Evolutionary conservation across 2,113 vertebrate species (phyloP).

Genomic region (Hemiprocne comata): DNA sequence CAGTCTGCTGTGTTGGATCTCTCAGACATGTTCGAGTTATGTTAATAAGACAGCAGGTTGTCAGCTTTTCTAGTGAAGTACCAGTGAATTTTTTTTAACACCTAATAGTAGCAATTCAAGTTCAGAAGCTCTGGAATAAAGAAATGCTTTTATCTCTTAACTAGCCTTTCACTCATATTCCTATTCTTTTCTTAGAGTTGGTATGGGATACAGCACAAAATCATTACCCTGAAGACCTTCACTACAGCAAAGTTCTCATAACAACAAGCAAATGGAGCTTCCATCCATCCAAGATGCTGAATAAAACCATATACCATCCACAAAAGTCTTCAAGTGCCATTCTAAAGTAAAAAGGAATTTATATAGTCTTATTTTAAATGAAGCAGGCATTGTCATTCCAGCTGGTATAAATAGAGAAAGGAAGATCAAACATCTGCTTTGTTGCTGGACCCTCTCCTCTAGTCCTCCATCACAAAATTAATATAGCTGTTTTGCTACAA

Average conservation of each 20-base stretch:
- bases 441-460: background rate
- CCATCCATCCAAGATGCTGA: background rate
- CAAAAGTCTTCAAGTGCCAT: background rate
- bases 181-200: background rate
- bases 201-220: background rate
- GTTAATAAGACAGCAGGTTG: slow-evolving; percentile 65
- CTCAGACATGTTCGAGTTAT: slow-evolving; percentile 52
- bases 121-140: slow-evolving; percentile 36
- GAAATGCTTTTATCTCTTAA: slow-evolving; percentile 16
- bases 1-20: slow-evolving; percentile 57
- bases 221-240: background rate
- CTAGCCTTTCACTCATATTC: background rate
- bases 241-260: background rate
- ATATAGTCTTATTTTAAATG: background rate
- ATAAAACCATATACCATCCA: background rate
- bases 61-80: slow-evolving; percentile 46
- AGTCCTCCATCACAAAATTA: background rate
- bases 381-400: background rate
- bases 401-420: background rate
- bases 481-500: background rate
- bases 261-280: background rate
- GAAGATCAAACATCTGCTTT: background rate
- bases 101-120: slow-evolving; percentile 6
- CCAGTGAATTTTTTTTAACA: background rate
- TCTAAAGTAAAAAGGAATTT: background rate